Evolutionary conservation across 2,113 vertebrate genomes (phyloP), one percentile per base, ranked within the genome.

Genomic region (Tautogolabrus adspersus): DNA sequence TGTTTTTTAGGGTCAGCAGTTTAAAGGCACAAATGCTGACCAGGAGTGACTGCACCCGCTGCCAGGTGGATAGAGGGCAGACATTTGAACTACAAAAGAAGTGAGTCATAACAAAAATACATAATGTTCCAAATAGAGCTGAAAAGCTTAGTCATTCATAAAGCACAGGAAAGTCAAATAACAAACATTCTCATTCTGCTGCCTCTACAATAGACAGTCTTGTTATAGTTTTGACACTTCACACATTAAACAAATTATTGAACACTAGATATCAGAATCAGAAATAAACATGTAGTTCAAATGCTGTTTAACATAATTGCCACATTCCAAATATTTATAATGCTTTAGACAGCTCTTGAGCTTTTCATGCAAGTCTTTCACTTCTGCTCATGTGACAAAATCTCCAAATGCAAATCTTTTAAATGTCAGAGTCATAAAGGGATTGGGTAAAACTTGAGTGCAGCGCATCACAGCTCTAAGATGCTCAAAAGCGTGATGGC

Each of bases 381-480:
- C 18, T 23, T 1, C 4, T 15, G 10, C 22, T 72, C 65, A 21
- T 47, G 18, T 65, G 59, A 59, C 64, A 77, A 49, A 34, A 58
- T 54, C 38, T 61, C 44, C 10, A 49, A n/a, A 11, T 60, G 0
- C 15, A 16, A 10, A 46, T 61, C 30, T 30, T 58, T 63, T 37
- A 72, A 77, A 82, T 73, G 54, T 74, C 66, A 75, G 19, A 38
- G 59, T 58, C 2, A 64, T 64, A 65, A 37, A 59, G 46, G 34
- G 19, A 42, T 15, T 34, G 42, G 34, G 64, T 69, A 38, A 66
- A 72, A 18, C 62, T 37, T 26, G 4, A n/a, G 23, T 18, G 3
- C 16, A 26, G 19, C 7, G 0, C 34, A 11, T 52, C 37, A 30
- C 34, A 13, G 23, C 46, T 58, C 65, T 60, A 23, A 58, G 42